Evolutionary conservation across 1,140 invertebrate species (phyloP).

Genomic region (Ceratosolen solmsi): DNA sequence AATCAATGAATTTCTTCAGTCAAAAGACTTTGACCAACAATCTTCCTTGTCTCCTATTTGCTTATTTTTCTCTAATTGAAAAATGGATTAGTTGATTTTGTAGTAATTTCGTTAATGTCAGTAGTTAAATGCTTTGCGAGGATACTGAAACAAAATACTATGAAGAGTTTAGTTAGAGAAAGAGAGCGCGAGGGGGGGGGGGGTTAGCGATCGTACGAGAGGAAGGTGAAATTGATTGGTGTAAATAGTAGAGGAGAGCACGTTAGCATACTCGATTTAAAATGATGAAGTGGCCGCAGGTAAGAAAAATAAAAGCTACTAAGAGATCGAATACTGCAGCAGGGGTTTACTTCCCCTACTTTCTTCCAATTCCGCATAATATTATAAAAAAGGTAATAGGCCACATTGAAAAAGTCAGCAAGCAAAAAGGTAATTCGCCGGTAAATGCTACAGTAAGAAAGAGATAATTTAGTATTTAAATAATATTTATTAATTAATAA

Average conservation of each 20-base stretch:
- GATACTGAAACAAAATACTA: not conserved
- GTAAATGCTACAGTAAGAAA: not conserved
- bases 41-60: not conserved
- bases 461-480: too few species aligned
- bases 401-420: not conserved
- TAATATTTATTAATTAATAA: too few species aligned
- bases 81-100: conserved; percentile 7
- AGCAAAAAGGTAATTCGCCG: not conserved
- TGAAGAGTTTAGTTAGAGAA: not conserved
- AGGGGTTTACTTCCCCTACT: not conserved
- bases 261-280: not conserved
- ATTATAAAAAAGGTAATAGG: not conserved
- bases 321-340: too few species aligned
- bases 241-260: not conserved
- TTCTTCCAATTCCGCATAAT: too few species aligned
- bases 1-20: not conserved
- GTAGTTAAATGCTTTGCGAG: not conserved
- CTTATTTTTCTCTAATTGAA: not conserved
- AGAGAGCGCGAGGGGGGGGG: not conserved
- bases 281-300: not conserved
- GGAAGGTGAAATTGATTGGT: not conserved
- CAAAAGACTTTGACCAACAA: not conserved
- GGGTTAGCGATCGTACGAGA: too few species aligned
- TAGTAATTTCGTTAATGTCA: not conserved
- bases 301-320: not conserved